phyloP scores from a whole-genome alignment of 2,113 vertebrate species.

The Gasterosteus aculeatus region DNA sequence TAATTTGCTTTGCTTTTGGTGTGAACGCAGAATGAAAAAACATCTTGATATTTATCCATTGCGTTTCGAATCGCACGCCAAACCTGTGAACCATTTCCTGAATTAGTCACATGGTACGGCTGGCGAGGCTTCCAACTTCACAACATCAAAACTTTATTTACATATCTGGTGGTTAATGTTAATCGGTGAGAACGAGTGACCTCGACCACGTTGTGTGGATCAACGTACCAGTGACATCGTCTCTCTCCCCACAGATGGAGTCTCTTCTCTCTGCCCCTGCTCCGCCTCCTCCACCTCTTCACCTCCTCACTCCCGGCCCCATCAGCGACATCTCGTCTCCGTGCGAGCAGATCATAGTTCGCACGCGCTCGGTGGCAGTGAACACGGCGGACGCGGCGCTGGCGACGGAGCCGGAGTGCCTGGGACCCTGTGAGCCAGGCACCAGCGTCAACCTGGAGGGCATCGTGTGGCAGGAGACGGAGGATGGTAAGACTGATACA shows the following conservation, averaged over 20 bases:
- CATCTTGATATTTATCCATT: too few relatives aligned
- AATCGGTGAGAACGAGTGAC: too few relatives aligned
- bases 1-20: too few relatives aligned
- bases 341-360: constrained; percentile 98
- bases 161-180: too few relatives aligned
- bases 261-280: constrained; percentile 74
- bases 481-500: constrained; percentile 84
- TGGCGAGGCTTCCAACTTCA: too few relatives aligned
- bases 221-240: background rate
- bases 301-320: constrained; percentile 48
- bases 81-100: too few relatives aligned
- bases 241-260: constrained; percentile 82
- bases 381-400: constrained; percentile 92
- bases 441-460: constrained; percentile 98
- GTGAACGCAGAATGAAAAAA: too few relatives aligned
- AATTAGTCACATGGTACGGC: too few relatives aligned
- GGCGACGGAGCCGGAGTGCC: constrained; percentile 93
- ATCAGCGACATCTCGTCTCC: constrained; percentile 90
- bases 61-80: too few relatives aligned
- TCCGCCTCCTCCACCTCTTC: constrained; percentile 55
- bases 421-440: constrained; percentile 96
- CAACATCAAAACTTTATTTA: too few relatives aligned
- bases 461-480: constrained; percentile 98
- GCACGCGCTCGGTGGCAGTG: constrained; percentile 94
- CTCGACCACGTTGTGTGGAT: too few relatives aligned